These are phyloP conservation scores for Rhynchotus rufescens DNA, from an alignment of 2,797 vertebrate species.

Conservation along the genomic window DNA sequence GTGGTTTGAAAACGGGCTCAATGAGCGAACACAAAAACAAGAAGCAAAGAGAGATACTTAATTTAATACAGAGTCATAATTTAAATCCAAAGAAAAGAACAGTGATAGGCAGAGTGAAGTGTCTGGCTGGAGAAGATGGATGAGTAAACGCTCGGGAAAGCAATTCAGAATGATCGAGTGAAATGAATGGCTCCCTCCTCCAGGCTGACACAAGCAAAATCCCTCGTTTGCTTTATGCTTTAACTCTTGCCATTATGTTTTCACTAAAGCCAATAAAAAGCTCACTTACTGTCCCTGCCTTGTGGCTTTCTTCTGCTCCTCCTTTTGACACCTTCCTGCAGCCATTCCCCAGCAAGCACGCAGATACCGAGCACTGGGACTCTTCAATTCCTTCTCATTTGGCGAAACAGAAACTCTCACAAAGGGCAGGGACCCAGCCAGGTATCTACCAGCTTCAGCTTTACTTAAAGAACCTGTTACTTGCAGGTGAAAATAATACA, in stretches of 20 bases:
- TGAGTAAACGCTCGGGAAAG: conserved; percentile 38
- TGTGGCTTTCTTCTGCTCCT: neutral
- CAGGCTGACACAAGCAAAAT: conserved; percentile 62
- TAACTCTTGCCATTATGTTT: conserved; percentile 27
- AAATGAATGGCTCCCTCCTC: conserved; percentile 45
- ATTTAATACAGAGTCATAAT: neutral
- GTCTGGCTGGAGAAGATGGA: conserved; percentile 46
- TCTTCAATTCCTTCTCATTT: neutral
- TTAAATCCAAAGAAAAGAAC: neutral
- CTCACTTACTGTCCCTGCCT: conserved; percentile 11
- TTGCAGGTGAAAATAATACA: conserved; percentile 44
- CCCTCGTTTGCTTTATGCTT: conserved; percentile 13
- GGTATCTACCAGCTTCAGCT: neutral
- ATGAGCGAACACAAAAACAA: neutral
- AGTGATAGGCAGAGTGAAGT: neutral
- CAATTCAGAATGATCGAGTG: conserved; percentile 43
- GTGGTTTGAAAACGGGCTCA: neutral
- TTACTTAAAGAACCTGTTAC: conserved; percentile 43
- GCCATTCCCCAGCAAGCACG: neutral
- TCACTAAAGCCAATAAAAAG: conserved; percentile 45
- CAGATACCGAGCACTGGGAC: neutral
- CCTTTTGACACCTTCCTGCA: neutral
- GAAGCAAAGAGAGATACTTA: neutral
- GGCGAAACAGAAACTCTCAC: conserved; percentile 20
- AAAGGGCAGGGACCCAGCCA: conserved; percentile 35